These are phyloP conservation scores for Caretta caretta DNA, from an alignment of 2,113 vertebrate species.

Conservation along the genomic window DNA sequence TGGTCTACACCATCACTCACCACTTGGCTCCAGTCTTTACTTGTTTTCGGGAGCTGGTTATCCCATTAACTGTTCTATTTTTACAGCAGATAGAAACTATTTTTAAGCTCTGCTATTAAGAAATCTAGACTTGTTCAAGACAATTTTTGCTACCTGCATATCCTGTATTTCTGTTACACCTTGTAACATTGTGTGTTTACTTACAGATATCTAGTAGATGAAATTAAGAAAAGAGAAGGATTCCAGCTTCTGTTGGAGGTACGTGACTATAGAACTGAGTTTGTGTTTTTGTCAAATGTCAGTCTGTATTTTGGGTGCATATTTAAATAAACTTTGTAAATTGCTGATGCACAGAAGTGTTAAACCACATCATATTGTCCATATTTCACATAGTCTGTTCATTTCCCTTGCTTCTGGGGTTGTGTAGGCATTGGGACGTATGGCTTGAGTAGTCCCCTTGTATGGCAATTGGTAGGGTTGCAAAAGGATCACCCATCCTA, in stretches of 20 bases:
- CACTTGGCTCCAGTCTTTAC: slow-evolving; percentile 18
- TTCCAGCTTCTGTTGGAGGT: slow-evolving; percentile 85
- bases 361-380: neutral
- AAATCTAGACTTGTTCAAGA: neutral
- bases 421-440: neutral
- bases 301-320: neutral
- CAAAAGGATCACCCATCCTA: neutral
- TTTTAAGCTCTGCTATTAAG: neutral
- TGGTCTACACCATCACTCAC: slow-evolving; percentile 9
- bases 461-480: neutral
- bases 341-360: neutral
- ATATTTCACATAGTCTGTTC: neutral
- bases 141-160: neutral
- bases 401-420: neutral
- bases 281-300: slow-evolving; percentile 21
- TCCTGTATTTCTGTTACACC: neutral
- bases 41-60: slow-evolving; percentile 38
- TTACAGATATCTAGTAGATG: slow-evolving; percentile 83
- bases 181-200: slow-evolving; percentile 34
- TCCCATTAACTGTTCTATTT: slow-evolving; percentile 12
- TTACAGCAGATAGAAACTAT: slow-evolving; percentile 28
- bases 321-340: neutral
- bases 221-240: slow-evolving; percentile 85
- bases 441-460: neutral
- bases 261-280: slow-evolving; percentile 31